Evolutionary conservation across 2,888 invertebrate species (phyloP).

Genomic region (Schrankia costaestrigalis): DNA sequence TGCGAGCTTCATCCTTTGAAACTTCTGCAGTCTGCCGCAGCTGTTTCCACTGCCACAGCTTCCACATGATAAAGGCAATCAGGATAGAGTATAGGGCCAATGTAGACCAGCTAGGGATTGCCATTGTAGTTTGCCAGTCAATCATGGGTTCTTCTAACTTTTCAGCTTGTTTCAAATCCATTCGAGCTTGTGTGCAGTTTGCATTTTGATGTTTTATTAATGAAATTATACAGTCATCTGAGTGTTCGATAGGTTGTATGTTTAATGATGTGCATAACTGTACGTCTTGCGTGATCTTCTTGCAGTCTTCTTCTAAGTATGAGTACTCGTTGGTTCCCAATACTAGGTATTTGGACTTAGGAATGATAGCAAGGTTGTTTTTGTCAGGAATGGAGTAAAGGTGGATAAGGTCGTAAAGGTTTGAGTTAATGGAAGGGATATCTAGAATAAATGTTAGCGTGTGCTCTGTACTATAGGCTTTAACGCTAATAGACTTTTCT

Average conservation of each 20-base stretch:
- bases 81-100: no score
- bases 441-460: neutral
- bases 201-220: neutral
- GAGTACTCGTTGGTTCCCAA: no score
- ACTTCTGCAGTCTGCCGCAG: no score
- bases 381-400: no score
- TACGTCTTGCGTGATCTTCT: neutral
- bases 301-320: no score
- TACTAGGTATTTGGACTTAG: no score
- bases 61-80: no score
- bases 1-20: no score
- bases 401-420: neutral
- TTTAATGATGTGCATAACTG: neutral
- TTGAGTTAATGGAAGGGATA: neutral
- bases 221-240: neutral
- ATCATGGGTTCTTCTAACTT: no score
- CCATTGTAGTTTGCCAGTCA: neutral
- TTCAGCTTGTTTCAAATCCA: neutral
- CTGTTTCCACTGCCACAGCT: no score
- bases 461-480: neutral
- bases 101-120: neutral
- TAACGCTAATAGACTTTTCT: neutral
- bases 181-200: neutral
- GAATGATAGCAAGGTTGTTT: no score
- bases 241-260: no score